These are phyloP conservation scores for Corbicula japonica DNA, from an alignment of 2,888 invertebrate genomes.

Conservation along the genomic window DNA sequence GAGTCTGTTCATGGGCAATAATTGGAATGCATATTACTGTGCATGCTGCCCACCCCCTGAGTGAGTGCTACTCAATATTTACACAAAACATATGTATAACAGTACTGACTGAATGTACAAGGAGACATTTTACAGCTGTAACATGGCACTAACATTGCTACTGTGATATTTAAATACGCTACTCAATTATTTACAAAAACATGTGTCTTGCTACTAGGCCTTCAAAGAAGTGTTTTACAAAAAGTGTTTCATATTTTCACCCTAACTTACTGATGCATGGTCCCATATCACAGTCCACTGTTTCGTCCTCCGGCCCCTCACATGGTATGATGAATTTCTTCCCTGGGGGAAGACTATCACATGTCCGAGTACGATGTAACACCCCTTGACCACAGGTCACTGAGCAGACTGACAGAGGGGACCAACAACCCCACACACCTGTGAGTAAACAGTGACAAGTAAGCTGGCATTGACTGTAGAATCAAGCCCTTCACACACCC, in stretches of 20 bases:
- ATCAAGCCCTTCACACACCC: too few species aligned
- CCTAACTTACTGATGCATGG: slow-evolving; percentile 71
- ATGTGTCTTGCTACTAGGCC: neutral
- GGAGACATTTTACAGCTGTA: too few species aligned
- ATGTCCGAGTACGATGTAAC: slow-evolving; percentile 90
- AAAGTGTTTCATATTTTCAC: neutral
- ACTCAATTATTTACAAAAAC: neutral
- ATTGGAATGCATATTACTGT: too few species aligned
- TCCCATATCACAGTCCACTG: slow-evolving; percentile 63
- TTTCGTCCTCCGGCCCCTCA: slow-evolving; percentile 72
- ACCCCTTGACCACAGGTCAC: slow-evolving; percentile 92
- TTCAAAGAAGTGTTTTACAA: neutral
- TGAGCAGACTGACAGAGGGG: slow-evolving; percentile 93
- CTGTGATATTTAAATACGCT: neutral
- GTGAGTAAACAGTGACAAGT: slow-evolving; percentile 40
- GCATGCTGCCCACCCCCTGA: too few species aligned
- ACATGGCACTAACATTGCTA: too few species aligned
- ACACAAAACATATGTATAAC: too few species aligned
- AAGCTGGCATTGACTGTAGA: too few species aligned
- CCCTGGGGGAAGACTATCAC: slow-evolving; percentile 85
- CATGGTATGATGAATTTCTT: slow-evolving; percentile 68
- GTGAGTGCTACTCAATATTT: too few species aligned
- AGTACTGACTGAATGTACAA: too few species aligned
- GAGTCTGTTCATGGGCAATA: too few species aligned
- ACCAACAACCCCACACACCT: slow-evolving; percentile 91